Base-by-base conservation (phyloP, 2,113 vertebrate genomes). In the Canis aureus region DNA sequence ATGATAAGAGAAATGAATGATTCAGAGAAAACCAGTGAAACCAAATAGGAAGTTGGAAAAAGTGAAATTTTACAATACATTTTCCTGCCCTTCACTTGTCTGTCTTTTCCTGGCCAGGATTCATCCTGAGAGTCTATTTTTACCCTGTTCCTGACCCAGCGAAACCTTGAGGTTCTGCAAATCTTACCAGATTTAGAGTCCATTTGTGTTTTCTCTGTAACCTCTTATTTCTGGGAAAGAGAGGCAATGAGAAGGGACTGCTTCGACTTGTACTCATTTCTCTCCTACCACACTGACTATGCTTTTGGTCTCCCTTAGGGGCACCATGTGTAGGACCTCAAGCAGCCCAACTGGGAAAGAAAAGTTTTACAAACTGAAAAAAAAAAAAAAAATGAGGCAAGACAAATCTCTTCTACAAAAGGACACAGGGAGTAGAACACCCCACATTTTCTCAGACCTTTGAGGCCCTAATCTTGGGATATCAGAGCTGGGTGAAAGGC, bases 141-240 rank as follows among this genome's bases (percentile, higher is more conserved):
- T 96, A 97, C 55, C 71, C 78, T 85, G 59, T 82, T 91, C 97
- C 97, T 98, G 98, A 98, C 96, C 96, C 96, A 97, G 98, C 98
- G 97, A 98, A 98, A 98, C 97, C 92, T 64, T 15, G 92, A 97
- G 92, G 96, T 98, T 98, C 98, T 98, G 98, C 98, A 98, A 98
- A 97, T 97, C 57, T 96, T 81, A 83, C 97, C 94, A 76, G 96
- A 97, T 92, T 97, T 97, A 98, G 98, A 97, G 82, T 74, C 97
- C 97, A 94, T 96, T 97, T 95, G 96, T 96, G 95, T 96, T 97
- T 98, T 97, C 95, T 98, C 95, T 82, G 81, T 88, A 94, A 60
- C 66, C 86, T 90, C 96, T 95, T 78, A 74, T 94, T 98, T 98
- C 98, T 98, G 98, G 97, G 97, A 98, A 98, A 87, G 78, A 53